Evolutionary conservation across 53 echinoderm and acorn worm species (phyloP).

Genomic region (Antedon mediterranea): DNA sequence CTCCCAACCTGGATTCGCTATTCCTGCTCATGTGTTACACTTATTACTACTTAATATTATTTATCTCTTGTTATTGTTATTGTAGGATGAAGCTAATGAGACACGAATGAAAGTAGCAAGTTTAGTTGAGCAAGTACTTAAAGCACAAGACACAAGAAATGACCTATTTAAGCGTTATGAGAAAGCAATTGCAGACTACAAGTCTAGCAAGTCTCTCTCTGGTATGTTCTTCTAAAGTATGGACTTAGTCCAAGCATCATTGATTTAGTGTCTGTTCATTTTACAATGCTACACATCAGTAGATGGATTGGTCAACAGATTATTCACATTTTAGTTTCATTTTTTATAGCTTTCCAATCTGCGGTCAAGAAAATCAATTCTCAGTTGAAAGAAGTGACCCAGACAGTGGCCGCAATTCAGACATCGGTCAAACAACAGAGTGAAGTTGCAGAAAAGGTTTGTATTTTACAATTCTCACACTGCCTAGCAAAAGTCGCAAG

Average conservation of each 20-base stretch:
- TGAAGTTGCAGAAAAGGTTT: slow-evolving; percentile 78
- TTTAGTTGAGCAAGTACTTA: slow-evolving; percentile 60
- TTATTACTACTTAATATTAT: too few relatives aligned
- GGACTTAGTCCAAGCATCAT: too few relatives aligned
- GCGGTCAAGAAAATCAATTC: slow-evolving; percentile 69
- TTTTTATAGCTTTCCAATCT: slow-evolving; percentile 44
- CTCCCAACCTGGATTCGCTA: too few relatives aligned
- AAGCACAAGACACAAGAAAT: slow-evolving; percentile 41
- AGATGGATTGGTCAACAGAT: too few relatives aligned
- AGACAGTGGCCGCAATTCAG: slow-evolving; percentile 24
- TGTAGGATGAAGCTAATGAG: slow-evolving; percentile 75
- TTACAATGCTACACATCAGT: too few relatives aligned
- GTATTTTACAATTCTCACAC: too few relatives aligned
- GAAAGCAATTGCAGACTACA: slow-evolving; percentile 80
- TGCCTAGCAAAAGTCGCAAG: too few relatives aligned
- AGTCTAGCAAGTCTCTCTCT: slow-evolving; percentile 59
- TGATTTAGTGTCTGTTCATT: too few relatives aligned
- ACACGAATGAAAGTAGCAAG: slow-evolving; percentile 76
- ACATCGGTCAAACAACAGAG: slow-evolving; percentile 56
- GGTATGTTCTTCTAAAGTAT: too few relatives aligned
- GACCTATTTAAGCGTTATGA: slow-evolving; percentile 54
- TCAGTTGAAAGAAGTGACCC: slow-evolving; percentile 43
- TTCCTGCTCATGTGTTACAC: too few relatives aligned
- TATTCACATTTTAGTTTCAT: not conserved
- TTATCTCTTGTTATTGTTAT: not conserved